These are phyloP conservation scores for Creontiades dilutus DNA, from an alignment of 2,888 invertebrate species.

Conservation along the genomic window DNA sequence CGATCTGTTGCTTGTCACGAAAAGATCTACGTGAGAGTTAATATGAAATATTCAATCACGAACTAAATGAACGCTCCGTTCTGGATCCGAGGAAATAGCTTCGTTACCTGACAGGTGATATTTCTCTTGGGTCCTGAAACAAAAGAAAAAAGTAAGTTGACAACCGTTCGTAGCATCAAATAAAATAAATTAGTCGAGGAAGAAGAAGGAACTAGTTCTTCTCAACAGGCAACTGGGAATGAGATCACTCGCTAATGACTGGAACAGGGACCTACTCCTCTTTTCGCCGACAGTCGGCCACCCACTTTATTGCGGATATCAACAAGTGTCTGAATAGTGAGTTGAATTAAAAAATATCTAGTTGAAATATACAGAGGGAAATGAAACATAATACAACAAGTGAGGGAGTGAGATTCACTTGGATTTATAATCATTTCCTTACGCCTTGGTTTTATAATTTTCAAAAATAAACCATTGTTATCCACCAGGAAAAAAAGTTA, in stretches of 20 bases:
- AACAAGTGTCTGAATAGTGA: neutral
- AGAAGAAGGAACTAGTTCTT: constrained; percentile 20
- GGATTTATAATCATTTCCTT: too few species aligned
- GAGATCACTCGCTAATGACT: constrained; percentile 1
- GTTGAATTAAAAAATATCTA: too few species aligned
- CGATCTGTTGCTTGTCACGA: too few species aligned
- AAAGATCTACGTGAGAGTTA: too few species aligned
- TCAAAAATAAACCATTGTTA: too few species aligned
- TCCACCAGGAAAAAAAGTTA: too few species aligned
- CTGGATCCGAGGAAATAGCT: neutral
- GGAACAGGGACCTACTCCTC: neutral
- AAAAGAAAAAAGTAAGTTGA: neutral
- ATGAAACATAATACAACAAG: too few species aligned
- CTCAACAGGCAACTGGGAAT: neutral
- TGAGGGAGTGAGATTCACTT: too few species aligned
- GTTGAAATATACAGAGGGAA: too few species aligned
- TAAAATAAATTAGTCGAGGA: constrained; percentile 3
- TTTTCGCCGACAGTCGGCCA: neutral
- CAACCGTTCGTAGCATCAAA: neutral
- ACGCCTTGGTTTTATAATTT: too few species aligned
- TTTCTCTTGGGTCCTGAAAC: constrained; percentile 43
- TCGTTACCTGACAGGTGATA: constrained; percentile 45
- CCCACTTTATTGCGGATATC: neutral
- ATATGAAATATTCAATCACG: neutral
- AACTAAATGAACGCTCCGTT: neutral